phyloP scores from a whole-genome alignment of 2,113 vertebrate species.

The Astatoreochromis straeleni region DNA sequence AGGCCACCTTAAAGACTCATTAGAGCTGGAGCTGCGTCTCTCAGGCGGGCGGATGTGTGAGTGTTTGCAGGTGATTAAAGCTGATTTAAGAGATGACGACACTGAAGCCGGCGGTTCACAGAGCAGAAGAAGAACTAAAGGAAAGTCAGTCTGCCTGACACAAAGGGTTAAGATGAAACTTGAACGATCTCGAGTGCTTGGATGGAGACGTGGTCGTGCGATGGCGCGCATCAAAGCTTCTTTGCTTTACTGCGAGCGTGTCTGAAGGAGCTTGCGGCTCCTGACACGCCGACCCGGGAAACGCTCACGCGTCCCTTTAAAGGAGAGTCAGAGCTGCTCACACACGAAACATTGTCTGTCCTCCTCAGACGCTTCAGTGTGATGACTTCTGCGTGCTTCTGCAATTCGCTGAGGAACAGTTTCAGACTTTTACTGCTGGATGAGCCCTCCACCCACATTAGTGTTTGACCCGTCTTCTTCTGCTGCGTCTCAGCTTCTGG shows the following conservation, averaged over 20 bases:
- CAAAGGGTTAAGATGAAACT: neutral
- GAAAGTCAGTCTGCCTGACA: neutral
- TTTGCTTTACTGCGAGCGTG: neutral
- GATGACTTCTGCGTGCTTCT: neutral
- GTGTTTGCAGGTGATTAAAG: slow-evolving; percentile 50
- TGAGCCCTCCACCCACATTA: rapidly evolving
- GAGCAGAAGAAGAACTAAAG: neutral
- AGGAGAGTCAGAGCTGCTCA: neutral
- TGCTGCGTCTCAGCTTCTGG: neutral
- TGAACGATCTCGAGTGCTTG: neutral
- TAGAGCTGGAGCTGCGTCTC: slow-evolving; percentile 9
- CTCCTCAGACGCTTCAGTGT: neutral
- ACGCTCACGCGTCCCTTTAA: neutral
- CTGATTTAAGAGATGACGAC: slow-evolving; percentile 1
- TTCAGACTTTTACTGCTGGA: neutral
- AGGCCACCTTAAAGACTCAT: slow-evolving; percentile 27
- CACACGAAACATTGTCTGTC: neutral
- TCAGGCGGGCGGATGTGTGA: slow-evolving; percentile 7
- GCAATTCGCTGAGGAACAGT: neutral
- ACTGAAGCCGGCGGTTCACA: neutral
- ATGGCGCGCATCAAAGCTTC: neutral
- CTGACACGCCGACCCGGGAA: rapidly evolving
- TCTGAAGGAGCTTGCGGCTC: neutral
- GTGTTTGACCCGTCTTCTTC: neutral
- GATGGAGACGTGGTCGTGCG: neutral